Base-by-base conservation (phyloP, 2,888 invertebrate genomes). In the Euplexia lucipara region DNA sequence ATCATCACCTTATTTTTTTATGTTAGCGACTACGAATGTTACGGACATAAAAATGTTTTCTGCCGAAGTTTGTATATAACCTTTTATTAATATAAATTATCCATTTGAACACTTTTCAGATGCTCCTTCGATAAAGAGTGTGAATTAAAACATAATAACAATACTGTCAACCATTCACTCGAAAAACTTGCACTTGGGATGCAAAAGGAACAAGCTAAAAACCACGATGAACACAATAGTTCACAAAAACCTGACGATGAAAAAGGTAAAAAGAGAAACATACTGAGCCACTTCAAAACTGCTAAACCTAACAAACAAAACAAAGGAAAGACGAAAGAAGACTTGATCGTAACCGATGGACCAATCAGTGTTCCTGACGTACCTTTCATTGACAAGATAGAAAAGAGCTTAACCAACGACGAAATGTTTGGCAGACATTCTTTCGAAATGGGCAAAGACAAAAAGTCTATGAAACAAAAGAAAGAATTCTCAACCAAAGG, bases 181-280 rank as follows among this genome's bases (percentile, higher is more conserved):
- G 26, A 30, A 22, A 22, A 35, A 45, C 37, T 51, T 18, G 39
- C 18, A 3, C 35, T 20, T 12, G 51, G 14, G 14, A 30, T 41
- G 9, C 47, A 32, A 67, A 54, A 65, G 8, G 16, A 65, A 26
- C 60, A 42, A 9, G 18, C 16, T 9, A 30, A 20, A 7, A 54
- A 53, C n/a, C 66, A 64, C 20, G 68, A 70, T n/a, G 73, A 71
- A 0, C 69, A 81, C 56, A 79, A 81, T 35, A 78, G 63, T 39
- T 58, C 67, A 20, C 83, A 86, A 75, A 84, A 82, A 69, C 82
- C 84, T 1, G 0, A 56, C 32, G 5, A 37, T 4, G 59, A 41
- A 41, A 56, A 16, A 30, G 39, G 47, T 3, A 61, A 58, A 18
- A 54, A 39, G 1, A 39, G 1, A 20, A 26, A 16, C 1, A 12